Percentiles rank a stretch among this genome's conserved stretches.
phyloP scores from a whole-genome alignment of 1,140 invertebrate species.

The Brachionus rubens region DNA sequence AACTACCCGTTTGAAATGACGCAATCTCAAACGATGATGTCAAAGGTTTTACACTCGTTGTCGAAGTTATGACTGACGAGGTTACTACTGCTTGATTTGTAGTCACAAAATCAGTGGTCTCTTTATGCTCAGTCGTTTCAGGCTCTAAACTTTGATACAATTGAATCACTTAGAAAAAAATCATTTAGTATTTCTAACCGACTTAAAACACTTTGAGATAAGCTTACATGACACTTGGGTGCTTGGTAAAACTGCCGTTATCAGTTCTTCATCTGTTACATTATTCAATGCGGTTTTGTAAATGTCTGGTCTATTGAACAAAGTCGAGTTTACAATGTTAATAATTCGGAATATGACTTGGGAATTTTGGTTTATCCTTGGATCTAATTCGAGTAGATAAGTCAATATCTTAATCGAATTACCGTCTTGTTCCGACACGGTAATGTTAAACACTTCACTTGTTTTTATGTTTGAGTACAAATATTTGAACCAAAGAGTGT shows the following conservation, averaged over 20 bases:
- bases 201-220: background rate
- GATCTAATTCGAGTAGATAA: constrained; percentile 28
- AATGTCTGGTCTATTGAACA: too few species aligned
- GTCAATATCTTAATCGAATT: background rate
- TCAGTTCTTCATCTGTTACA: background rate
- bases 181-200: background rate
- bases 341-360: constrained; percentile 29
- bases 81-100: background rate
- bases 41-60: background rate
- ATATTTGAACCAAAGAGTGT: constrained; percentile 19
- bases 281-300: too few species aligned
- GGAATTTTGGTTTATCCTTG: constrained; percentile 45
- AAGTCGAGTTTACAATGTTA: constrained; percentile 3
- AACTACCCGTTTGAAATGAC: background rate
- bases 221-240: background rate
- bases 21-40: constrained; percentile 20
- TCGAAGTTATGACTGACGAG: background rate
- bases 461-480: background rate
- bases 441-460: background rate
- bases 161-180: background rate
- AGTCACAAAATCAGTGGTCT: background rate
- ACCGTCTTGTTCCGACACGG: background rate
- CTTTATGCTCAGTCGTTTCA: background rate
- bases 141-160: background rate
- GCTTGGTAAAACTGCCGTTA: background rate